phyloP scores from a whole-genome alignment of 1,140 invertebrate genomes.

The Brachionus manjavacas region DNA sequence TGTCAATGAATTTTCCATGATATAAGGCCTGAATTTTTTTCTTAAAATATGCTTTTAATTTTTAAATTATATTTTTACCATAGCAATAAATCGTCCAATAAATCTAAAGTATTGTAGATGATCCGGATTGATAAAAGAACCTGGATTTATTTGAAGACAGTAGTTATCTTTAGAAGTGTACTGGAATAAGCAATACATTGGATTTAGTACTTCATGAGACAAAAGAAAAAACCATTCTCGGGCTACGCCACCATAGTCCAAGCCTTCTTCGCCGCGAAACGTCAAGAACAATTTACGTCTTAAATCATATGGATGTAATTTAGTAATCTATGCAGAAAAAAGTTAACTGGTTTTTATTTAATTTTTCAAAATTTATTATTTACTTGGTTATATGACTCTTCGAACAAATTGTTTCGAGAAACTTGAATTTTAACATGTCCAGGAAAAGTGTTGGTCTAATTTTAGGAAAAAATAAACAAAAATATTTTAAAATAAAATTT shows the following conservation, averaged over 20 bases:
- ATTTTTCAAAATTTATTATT: not conserved
- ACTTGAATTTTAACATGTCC: constrained; percentile 55
- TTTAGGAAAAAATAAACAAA: not conserved
- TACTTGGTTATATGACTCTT: constrained; percentile 70
- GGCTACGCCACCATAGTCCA: constrained; percentile 89
- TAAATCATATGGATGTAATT: constrained; percentile 62
- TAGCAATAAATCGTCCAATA: constrained; percentile 83
- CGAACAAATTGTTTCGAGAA: constrained; percentile 78
- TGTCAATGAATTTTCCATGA: constrained; percentile 92
- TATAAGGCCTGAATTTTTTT: constrained; percentile 81
- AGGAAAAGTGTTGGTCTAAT: not conserved
- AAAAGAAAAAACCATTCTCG: constrained; percentile 95
- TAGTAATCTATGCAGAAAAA: constrained; percentile 66
- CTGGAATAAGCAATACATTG: constrained; percentile 96
- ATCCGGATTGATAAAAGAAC: constrained; percentile 93
- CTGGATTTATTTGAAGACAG: constrained; percentile 95
- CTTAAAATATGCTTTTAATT: constrained; percentile 50
- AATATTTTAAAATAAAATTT: not conserved
- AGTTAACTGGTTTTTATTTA: constrained; percentile 64
- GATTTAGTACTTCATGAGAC: constrained; percentile 99
- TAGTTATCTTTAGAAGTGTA: constrained; percentile 99
- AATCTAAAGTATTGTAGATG: constrained; percentile 98
- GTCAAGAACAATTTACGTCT: constrained; percentile 83
- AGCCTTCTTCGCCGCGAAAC: constrained; percentile 90
- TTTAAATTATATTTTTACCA: not conserved